Evolutionary conservation across 2,797 vertebrate species (phyloP), one percentile per base, ranked within the genome.

Genomic region (Dryobates pubescens): DNA sequence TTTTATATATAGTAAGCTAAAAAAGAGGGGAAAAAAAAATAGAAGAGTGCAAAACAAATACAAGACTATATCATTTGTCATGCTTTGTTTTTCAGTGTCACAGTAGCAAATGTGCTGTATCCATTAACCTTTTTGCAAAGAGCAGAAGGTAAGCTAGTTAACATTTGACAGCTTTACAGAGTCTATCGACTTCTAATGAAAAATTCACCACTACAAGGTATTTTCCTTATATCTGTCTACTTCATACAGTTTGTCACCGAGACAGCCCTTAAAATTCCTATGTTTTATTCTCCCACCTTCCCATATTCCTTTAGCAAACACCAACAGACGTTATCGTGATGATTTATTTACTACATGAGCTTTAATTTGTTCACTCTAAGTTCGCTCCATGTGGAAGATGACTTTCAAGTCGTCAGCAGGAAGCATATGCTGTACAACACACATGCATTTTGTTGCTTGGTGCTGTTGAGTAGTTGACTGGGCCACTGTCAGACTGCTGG

Each of bases 71-170:
- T 30, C 47, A 97, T 97, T 97, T 97, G 89, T 96, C 95, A 97
- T 96, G 92, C 93, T 97, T 97, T 96, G 92, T 96, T 97, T 96
- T 96, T 92, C 72, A 75, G 80, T 97, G 93, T 95, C 88, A 96
- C 90, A 71, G 79, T 92, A 94, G 96, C 96, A 98, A 98, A 98
- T 97, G 97, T 96, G 68, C 90, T 97, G 97, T 97, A 97, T 98
- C 97, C 92, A 98, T 98, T 98, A 98, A 98, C 97, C 97, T 98
- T 98, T 98, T 64, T 92, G 93, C 94, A 97, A 97, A 97, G 96
- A 98, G 96, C 96, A 97, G 91, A 96, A 96, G 92, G 95, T 96
- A 97, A 97, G 92, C 94, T 97, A 96, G 96, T 97, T 98, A 97
- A 95, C 96, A 96, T 96, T 95, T 97, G 97, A 96, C 97, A 97